Conservation (phyloP, 1,140 invertebrate species). For the Drosophila repletoides region DNA sequence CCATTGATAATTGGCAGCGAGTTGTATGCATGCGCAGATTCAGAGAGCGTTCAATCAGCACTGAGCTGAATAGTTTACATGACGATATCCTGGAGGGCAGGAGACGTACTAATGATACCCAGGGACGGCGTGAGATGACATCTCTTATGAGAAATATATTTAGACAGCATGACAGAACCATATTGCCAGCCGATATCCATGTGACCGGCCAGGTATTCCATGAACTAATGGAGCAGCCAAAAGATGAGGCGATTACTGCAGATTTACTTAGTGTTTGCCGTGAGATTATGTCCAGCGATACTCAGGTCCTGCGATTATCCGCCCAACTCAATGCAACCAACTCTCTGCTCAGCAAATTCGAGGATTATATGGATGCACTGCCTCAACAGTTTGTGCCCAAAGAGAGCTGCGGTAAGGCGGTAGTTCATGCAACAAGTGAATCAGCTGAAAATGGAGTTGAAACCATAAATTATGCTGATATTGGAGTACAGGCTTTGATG, state of each 20-base stretch:
- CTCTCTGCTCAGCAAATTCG: slow-evolving; percentile 53
- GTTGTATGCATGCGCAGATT: slow-evolving; percentile 52
- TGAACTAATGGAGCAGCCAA: slow-evolving; percentile 41
- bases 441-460: slow-evolving; percentile 43
- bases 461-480: slow-evolving; percentile 40
- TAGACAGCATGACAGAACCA: slow-evolving; percentile 20
- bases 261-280: slow-evolving; percentile 66
- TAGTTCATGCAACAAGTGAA: not conserved
- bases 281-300: slow-evolving; percentile 65
- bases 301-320: slow-evolving; percentile 50
- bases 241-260: slow-evolving; percentile 44
- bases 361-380: slow-evolving; percentile 68
- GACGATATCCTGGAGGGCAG: slow-evolving; percentile 58
- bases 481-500: slow-evolving; percentile 61
- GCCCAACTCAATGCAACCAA: slow-evolving; percentile 69
- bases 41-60: slow-evolving; percentile 53
- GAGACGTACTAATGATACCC: slow-evolving; percentile 23
- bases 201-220: slow-evolving; percentile 57
- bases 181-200: slow-evolving; percentile 69
- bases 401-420: slow-evolving; percentile 33
- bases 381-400: slow-evolving; percentile 49
- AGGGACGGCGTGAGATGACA: slow-evolving; percentile 40
- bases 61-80: slow-evolving; percentile 53
- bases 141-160: slow-evolving; percentile 48
- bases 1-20: slow-evolving; percentile 25